Evolutionary conservation across 2,113 vertebrate species (phyloP).

Genomic region (Sander vitreus): DNA sequence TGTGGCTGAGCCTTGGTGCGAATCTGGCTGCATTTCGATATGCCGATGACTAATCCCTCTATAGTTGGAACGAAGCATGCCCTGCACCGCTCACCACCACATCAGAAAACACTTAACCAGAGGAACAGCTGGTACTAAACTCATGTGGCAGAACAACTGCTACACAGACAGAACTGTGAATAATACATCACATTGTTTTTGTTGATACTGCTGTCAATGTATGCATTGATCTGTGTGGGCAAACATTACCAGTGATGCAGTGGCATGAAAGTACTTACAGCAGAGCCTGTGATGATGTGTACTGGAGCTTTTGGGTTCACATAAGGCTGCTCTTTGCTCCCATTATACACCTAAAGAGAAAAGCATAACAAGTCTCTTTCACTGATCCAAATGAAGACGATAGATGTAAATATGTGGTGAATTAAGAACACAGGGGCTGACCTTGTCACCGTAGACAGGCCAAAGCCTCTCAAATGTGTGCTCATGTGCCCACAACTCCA

Average conservation of each 20-base stretch:
- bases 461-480: slow-evolving; percentile 91
- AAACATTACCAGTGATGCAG: slow-evolving; percentile 10
- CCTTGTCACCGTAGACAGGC: slow-evolving; percentile 90
- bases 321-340: slow-evolving; percentile 86
- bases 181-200: slow-evolving; percentile 55
- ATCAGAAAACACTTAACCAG: slow-evolving; percentile 66
- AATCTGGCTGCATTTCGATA: slow-evolving; percentile 52
- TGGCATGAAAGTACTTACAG: slow-evolving; percentile 82
- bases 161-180: slow-evolving; percentile 44
- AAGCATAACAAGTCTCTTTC: slow-evolving; percentile 5
- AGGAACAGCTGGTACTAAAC: slow-evolving; percentile 61
- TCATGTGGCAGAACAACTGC: slow-evolving; percentile 49
- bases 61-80: slow-evolving; percentile 59
- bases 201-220: slow-evolving; percentile 46
- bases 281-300: slow-evolving; percentile 92
- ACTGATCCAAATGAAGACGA: background rate
- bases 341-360: slow-evolving; percentile 87
- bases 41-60: slow-evolving; percentile 65
- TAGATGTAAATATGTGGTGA: background rate
- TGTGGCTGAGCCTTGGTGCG: slow-evolving; percentile 49
- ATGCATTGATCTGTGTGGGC: slow-evolving; percentile 14
- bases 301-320: slow-evolving; percentile 88
- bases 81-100: slow-evolving; percentile 55
- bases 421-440: slow-evolving; percentile 62
- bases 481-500: slow-evolving; percentile 92